A percentile compares a stretch with the other conserved stretches of the same genome.
These are phyloP conservation scores for Psophia crepitans DNA, from an alignment of 2,113 vertebrate species.

Conservation along the genomic window DNA sequence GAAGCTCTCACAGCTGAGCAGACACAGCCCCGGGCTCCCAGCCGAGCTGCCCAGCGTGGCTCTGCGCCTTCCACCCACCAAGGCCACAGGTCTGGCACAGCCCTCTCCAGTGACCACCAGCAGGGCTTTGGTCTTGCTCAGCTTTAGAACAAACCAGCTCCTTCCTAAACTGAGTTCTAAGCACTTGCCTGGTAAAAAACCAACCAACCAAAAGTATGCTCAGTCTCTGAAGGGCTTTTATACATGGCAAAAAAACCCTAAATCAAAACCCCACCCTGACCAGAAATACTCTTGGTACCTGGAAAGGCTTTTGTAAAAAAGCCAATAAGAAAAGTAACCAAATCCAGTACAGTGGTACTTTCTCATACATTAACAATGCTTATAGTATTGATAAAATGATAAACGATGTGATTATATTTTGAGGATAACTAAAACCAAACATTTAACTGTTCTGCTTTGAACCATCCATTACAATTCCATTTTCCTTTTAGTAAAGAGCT, in stretches of 20 bases:
- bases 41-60: accelerated
- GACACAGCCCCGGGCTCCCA: not conserved
- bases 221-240: not conserved
- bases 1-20: not conserved
- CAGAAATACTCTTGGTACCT: not conserved
- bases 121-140: not conserved
- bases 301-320: not conserved
- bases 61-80: not conserved
- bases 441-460: not conserved
- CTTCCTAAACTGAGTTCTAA: not conserved
- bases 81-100: not conserved
- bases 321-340: not conserved
- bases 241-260: not conserved
- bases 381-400: not conserved
- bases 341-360: not conserved
- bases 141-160: not conserved
- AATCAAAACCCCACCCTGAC: too few relatives aligned
- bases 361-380: not conserved
- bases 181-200: not conserved
- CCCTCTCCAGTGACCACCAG: not conserved
- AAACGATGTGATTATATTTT: not conserved
- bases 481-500: not conserved
- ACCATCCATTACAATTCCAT: not conserved
- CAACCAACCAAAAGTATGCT: not conserved
- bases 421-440: not conserved